These are phyloP conservation scores for Oppia nitens DNA, from an alignment of 1,140 invertebrate species.

Conservation along the genomic window DNA sequence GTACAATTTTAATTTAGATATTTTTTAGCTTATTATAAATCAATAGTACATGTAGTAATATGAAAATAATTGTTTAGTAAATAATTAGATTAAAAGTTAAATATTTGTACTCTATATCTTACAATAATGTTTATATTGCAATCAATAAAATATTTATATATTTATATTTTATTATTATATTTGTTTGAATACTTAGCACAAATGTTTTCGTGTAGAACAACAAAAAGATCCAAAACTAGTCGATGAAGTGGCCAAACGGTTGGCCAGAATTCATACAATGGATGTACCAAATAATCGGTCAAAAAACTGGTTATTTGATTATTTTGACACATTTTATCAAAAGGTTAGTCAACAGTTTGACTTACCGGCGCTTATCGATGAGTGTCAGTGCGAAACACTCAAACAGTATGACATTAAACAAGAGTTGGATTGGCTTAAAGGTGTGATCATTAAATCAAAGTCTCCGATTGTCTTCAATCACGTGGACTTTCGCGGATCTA, in stretches of 20 bases:
- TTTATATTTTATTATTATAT: too few relatives aligned
- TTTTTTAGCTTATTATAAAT: too few relatives aligned
- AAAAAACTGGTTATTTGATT: not conserved
- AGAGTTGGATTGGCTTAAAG: conserved; percentile 1
- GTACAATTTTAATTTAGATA: not conserved
- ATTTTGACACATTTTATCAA: not conserved
- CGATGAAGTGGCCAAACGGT: not conserved
- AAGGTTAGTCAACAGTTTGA: not conserved
- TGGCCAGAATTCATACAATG: not conserved
- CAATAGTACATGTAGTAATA: too few relatives aligned
- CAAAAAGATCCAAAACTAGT: not conserved
- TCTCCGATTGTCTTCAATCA: conserved; percentile 1
- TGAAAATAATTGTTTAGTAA: too few relatives aligned
- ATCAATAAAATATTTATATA: too few relatives aligned
- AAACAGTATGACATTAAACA: not conserved
- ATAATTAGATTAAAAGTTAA: too few relatives aligned
- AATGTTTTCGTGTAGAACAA: not conserved
- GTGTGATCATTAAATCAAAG: not conserved
- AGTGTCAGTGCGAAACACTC: not conserved
- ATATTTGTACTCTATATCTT: too few relatives aligned
- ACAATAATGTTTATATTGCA: too few relatives aligned
- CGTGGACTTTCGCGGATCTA: conserved; percentile 3
- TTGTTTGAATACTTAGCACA: not conserved
- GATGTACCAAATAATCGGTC: not conserved
- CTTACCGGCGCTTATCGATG: not conserved